Percentiles rank a stretch among this genome's conserved stretches.
phyloP scores from a whole-genome alignment of 2,113 vertebrate species.

The Rafetus swinhoei region DNA sequence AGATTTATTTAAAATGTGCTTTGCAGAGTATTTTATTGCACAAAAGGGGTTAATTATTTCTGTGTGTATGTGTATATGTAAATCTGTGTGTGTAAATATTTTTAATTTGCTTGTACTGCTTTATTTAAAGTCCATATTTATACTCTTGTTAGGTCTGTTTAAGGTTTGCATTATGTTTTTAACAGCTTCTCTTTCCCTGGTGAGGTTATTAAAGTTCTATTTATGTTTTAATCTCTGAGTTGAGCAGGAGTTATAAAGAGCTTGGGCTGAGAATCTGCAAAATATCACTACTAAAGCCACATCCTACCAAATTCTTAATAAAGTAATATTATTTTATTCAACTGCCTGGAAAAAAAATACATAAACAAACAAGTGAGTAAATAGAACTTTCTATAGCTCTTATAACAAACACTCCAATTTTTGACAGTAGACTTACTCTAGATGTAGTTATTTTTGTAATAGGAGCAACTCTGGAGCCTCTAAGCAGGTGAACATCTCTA shows the following conservation, averaged over 20 bases:
- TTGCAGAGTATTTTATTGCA: neutral
- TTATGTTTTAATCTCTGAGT: neutral
- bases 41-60: neutral
- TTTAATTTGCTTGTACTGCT: neutral
- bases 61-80: neutral
- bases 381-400: neutral
- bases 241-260: neutral
- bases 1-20: neutral
- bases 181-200: neutral
- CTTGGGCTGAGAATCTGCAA: neutral
- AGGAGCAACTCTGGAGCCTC: neutral
- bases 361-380: neutral
- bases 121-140: neutral
- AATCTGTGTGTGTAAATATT: neutral
- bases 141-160: neutral
- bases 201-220: neutral
- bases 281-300: neutral
- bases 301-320: neutral
- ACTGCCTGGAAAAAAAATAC: neutral
- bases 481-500: neutral
- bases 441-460: neutral
- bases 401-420: neutral
- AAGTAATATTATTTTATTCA: neutral
- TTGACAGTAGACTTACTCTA: neutral
- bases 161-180: neutral